A percentile compares a stretch with the other conserved stretches of the same genome.
These are phyloP conservation scores for Siniperca scherzeri DNA, from an alignment of 2,797 vertebrate genomes.

Conservation along the genomic window DNA sequence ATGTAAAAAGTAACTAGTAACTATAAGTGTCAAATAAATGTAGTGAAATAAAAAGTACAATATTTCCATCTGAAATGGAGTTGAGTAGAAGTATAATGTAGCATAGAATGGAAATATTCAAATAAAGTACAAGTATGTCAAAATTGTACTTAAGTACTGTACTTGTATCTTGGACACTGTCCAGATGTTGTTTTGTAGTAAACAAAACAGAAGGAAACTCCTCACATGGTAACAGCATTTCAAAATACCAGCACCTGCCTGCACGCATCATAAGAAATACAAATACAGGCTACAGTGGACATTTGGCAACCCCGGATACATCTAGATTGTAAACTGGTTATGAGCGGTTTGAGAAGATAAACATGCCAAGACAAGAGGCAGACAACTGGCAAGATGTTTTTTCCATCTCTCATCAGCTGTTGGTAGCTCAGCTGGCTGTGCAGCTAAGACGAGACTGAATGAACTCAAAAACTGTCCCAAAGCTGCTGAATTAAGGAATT, in stretches of 20 bases:
- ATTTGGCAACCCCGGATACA: slow-evolving; percentile 9
- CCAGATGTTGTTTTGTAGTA: slow-evolving; percentile 49
- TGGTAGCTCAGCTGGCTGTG: neutral
- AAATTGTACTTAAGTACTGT: neutral
- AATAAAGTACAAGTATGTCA: neutral
- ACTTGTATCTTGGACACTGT: neutral
- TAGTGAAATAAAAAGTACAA: too few species aligned
- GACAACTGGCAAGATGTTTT: slow-evolving; percentile 37
- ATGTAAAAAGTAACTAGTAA: too few species aligned
- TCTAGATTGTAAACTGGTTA: slow-evolving; percentile 26
- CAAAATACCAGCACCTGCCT: slow-evolving; percentile 39
- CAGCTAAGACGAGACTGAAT: neutral
- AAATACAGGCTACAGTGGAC: neutral
- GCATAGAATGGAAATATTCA: neutral
- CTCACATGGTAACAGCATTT: slow-evolving; percentile 32
- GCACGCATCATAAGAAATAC: slow-evolving; percentile 8
- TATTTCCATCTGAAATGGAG: too few species aligned
- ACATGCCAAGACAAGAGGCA: slow-evolving; percentile 43
- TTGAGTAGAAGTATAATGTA: neutral
- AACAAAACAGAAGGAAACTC: slow-evolving; percentile 28
- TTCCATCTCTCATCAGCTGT: slow-evolving; percentile 34
- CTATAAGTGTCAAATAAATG: too few species aligned
- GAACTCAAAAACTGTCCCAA: neutral
- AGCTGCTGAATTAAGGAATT: neutral
- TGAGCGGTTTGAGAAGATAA: slow-evolving; percentile 33